These are phyloP conservation scores for Noctua fimbriata DNA, from an alignment of 2,888 invertebrate genomes.

Conservation along the genomic window DNA sequence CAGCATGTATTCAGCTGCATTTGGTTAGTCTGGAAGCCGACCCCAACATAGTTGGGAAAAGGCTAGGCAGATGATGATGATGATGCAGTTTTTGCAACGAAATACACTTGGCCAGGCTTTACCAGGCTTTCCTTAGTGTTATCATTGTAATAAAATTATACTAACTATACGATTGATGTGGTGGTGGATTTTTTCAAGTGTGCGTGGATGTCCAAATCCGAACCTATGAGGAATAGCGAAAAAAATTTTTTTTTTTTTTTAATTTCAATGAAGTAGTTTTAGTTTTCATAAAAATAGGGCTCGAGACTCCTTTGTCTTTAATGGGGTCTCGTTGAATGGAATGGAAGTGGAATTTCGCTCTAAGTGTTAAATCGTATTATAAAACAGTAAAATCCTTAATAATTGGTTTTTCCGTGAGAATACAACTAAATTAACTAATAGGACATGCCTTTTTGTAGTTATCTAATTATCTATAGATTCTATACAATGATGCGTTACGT, in stretches of 20 bases:
- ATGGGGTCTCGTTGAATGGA: too few species aligned
- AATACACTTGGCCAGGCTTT: not conserved
- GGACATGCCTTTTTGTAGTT: slow-evolving; percentile 61
- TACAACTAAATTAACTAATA: slow-evolving; percentile 32
- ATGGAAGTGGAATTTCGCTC: too few species aligned
- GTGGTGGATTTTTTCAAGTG: not conserved
- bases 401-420: slow-evolving; percentile 50
- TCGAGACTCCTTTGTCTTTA: too few species aligned
- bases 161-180: not conserved
- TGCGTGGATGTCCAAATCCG: too few species aligned
- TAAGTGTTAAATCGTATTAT: not conserved
- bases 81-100: not conserved
- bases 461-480: slow-evolving; percentile 72
- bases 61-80: too few species aligned
- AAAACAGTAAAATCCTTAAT: not conserved
- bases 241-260: too few species aligned
- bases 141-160: not conserved
- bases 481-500: slow-evolving; percentile 76
- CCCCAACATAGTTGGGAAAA: too few species aligned
- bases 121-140: not conserved
- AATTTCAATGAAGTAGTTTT: too few species aligned
- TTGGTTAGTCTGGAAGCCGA: too few species aligned
- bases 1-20: too few species aligned
- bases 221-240: too few species aligned
- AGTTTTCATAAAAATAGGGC: too few species aligned